phyloP scores from a whole-genome alignment of 2,888 invertebrate species.

The Drosophila villosipedis region DNA sequence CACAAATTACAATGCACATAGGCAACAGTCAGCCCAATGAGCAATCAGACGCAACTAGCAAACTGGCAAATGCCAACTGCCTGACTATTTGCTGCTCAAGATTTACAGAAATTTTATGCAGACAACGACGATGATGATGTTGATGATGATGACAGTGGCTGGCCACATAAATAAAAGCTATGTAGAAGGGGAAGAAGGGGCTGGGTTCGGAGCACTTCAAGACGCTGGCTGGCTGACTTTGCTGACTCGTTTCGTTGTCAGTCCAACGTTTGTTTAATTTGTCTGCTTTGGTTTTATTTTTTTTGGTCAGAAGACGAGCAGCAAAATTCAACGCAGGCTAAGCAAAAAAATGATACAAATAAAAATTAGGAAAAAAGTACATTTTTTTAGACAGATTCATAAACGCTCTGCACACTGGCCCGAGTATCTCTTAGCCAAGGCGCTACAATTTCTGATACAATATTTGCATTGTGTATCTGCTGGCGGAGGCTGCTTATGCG shows the following conservation, averaged over 20 bases:
- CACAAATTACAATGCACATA: slow-evolving; percentile 13
- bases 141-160: neutral
- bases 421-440: slow-evolving; percentile 9
- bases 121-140: slow-evolving; percentile 1
- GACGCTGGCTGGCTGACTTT: slow-evolving; percentile 54
- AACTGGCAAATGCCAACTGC: slow-evolving; percentile 10
- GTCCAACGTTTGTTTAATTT: slow-evolving; percentile 72
- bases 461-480: slow-evolving; percentile 43
- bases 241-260: slow-evolving; percentile 59
- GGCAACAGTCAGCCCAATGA: slow-evolving; percentile 8
- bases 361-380: neutral
- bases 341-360: slow-evolving; percentile 33
- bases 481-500: slow-evolving; percentile 21
- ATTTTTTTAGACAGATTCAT: neutral
- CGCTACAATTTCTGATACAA: slow-evolving; percentile 34
- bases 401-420: neutral
- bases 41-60: slow-evolving; percentile 4
- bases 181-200: neutral
- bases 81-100: slow-evolving; percentile 3
- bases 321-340: slow-evolving; percentile 12
- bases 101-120: slow-evolving; percentile 10
- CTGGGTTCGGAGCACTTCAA: slow-evolving; percentile 66
- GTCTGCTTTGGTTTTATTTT: slow-evolving; percentile 70
- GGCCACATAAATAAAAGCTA: neutral
- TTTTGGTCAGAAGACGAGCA: slow-evolving; percentile 63